Base-by-base conservation (phyloP, 1,140 invertebrate genomes). In the Paraescarpia echinospica region DNA sequence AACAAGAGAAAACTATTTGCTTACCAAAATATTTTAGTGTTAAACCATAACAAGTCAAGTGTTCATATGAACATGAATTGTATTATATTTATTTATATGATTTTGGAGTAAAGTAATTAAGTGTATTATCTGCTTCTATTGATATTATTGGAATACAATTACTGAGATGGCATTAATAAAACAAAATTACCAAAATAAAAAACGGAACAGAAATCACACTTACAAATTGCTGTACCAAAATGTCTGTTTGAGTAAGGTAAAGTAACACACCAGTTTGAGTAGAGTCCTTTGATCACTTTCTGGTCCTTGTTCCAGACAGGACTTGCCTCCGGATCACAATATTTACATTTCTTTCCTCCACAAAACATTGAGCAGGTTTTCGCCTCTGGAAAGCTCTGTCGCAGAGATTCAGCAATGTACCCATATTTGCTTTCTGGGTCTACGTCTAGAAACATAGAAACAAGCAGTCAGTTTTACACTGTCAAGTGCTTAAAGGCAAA, bases 271-370 rank as follows among this genome's bases (percentile, higher is more conserved):
- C 98, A 98, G 94, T 98, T 97, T 31, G 98, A 98, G 95, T 97
- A 98, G 22, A 98, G 96, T 92, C 97, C 98, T 93, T 97, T 97
- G 93, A 98, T 97, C 0, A 97, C 98, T 96, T 97, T 97, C 94
- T 97, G 97, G 34, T 97, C 97, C 0, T 96, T 95, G 12, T 96
- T 96, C 97, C 97, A 98, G 51, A 96, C 95, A 92, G 97, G 97
- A 0, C 97, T 96, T 93, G 96, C 97, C 95, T 98, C 98, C 22
- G 59, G 59, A 77, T 77, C 59, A 77, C 59, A 77, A 96, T 98
- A 98, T 95, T 98, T 97, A 96, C 98, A 98, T 93, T 97, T 97
- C 89, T 97, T 96, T 0, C 98, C 98, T 0, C 98, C 98, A 95
- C 98, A 98, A 96, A 98, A 98, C 93, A 98, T 96, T 14, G 97